Evolutionary conservation across 2,888 invertebrate species (phyloP), one percentile per base, ranked within the genome.

Genomic region (Epinotia nisella): DNA sequence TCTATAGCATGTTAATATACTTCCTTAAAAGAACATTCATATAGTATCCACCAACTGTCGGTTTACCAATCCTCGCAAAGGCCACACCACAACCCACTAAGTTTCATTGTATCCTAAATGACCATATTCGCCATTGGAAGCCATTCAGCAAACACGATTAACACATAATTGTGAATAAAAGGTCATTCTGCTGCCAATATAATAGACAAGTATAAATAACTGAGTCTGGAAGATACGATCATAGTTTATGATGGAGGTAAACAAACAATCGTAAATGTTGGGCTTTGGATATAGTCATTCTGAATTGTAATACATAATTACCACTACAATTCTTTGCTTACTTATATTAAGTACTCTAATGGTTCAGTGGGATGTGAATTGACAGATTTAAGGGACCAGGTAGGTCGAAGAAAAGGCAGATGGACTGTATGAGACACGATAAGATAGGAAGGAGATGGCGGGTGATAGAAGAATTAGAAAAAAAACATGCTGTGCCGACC

Each of bases 101-200:
- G 19, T 2, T 53, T n/a, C 11, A 51, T 65, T 49, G 62, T 51
- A 19, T 53, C 65, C 29, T 19, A 55, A 55, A 65, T 65, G 65
- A 39, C 65, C 65, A 65, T 65, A 65, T 65, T 39, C 65, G 39
- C 53, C 13, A 53, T 21, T 15, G 39, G 19, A 11, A 55, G 55
- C 55, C 17, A 55, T 55, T 65, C 55, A 11, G 58, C 29, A 29
- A 29, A 53, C 68, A 59, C 75, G 77, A 84, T 85, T 82, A 81
- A 78, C 81, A 83, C 81, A 83, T 83, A 80, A 83, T 83, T 82
- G 80, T 79, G 78, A 82, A 80, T 65, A 65, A 65, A 80, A 81
- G 80, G 80, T 81, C 78, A 80, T 78, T 77, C 21, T 13, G 29
- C 67, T 65, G 58, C 11, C 58, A 15, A 45, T 58, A 58, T 58